phyloP scores from a whole-genome alignment of 2,797 vertebrate genomes.

The Siniperca undulata region DNA sequence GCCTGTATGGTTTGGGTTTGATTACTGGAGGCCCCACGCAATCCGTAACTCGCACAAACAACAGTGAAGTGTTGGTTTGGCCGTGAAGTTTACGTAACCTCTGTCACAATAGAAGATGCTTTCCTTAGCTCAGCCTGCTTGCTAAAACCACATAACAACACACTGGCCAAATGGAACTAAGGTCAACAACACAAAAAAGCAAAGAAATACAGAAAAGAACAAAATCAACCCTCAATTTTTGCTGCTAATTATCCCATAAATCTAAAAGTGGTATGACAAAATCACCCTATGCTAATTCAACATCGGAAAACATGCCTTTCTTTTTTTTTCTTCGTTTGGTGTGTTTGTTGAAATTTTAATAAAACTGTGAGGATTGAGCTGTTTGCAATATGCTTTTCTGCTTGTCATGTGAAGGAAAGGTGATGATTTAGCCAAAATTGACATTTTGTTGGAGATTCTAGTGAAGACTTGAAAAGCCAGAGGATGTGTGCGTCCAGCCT shows the following conservation, averaged over 20 bases:
- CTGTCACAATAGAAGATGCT: conserved; percentile 85
- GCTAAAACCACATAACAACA: conserved; percentile 62
- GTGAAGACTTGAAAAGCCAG: conserved; percentile 81
- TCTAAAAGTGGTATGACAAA: conserved; percentile 63
- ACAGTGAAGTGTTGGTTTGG: conserved; percentile 87
- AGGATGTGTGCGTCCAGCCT: conserved; percentile 86
- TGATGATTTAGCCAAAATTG: conserved; percentile 72
- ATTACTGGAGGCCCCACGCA: conserved; percentile 73
- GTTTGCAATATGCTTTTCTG: conserved; percentile 84
- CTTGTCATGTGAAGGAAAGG: conserved; percentile 76
- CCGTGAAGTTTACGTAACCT: conserved; percentile 85
- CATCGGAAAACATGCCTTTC: conserved; percentile 58
- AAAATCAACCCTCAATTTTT: conserved; percentile 69
- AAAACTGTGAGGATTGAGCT: conserved; percentile 86
- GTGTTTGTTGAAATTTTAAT: conserved; percentile 74
- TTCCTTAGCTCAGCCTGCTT: conserved; percentile 59
- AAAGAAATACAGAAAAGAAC: conserved; percentile 52
- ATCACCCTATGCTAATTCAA: conserved; percentile 65
- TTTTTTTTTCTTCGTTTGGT: conserved; percentile 54
- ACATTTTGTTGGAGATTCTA: conserved; percentile 68
- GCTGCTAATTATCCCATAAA: conserved; percentile 82
- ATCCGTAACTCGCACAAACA: conserved; percentile 83
- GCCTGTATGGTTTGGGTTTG: conserved; percentile 75
- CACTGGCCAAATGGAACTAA: conserved; percentile 55
- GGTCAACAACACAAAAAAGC: conserved; percentile 54